A percentile compares a stretch with the other conserved stretches of the same genome.
These are phyloP conservation scores for Lasiurus borealis DNA, from an alignment of 2,113 vertebrate genomes.

Conservation along the genomic window DNA sequence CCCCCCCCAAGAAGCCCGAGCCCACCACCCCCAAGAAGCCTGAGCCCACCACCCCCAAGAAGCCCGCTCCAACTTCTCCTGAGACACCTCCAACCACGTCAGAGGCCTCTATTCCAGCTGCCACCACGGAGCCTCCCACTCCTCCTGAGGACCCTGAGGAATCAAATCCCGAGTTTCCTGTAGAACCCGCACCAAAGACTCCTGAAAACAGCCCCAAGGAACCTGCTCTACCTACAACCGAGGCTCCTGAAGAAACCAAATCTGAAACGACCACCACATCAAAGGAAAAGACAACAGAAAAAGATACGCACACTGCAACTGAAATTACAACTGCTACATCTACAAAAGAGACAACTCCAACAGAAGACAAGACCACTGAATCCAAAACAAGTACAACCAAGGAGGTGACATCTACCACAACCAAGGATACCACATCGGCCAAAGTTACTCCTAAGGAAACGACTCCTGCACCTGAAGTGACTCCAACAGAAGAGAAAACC, in stretches of 20 bases:
- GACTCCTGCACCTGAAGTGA: slow-evolving; percentile 45
- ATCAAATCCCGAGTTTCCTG: slow-evolving; percentile 44
- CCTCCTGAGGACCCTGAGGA: neutral
- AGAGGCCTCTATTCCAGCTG: neutral
- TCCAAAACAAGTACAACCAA: neutral
- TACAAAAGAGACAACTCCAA: neutral
- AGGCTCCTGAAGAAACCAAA: slow-evolving; percentile 43
- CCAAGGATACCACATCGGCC: neutral
- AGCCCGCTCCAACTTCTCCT: neutral
- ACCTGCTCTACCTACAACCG: slow-evolving; percentile 3
- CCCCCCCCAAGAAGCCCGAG: neutral
- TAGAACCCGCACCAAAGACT: neutral
- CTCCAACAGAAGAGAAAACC: neutral
- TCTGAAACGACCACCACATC: slow-evolving; percentile 6
- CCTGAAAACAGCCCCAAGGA: slow-evolving; percentile 43
- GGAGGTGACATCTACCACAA: neutral
- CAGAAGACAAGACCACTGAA: slow-evolving; percentile 11
- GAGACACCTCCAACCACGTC: neutral
- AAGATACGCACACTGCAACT: neutral
- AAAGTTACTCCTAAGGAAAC: slow-evolving; percentile 56
- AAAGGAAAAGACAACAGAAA: slow-evolving; percentile 62
- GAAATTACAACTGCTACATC: slow-evolving; percentile 36
- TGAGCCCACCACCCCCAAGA: neutral
- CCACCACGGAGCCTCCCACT: neutral
- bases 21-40: neutral